Conservation (phyloP, 1,140 invertebrate genomes). For the Triops cancriformis region DNA sequence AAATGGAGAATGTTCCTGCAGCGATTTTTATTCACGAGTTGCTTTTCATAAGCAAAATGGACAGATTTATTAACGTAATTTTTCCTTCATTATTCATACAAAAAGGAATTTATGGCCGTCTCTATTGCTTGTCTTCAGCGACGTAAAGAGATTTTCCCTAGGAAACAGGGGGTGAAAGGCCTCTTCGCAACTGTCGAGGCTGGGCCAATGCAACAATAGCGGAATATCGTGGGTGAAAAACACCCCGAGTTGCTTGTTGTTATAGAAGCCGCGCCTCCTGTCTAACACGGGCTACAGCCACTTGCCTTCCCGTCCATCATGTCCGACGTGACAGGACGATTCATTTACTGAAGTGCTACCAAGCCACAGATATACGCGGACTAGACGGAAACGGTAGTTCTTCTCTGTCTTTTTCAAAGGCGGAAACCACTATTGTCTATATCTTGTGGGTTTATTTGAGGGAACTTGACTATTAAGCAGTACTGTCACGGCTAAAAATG, state of each 20-base stretch:
- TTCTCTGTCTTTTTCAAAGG: neutral
- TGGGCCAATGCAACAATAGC: neutral
- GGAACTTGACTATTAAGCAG: no score
- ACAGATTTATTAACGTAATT: constrained; percentile 3
- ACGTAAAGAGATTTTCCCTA: neutral
- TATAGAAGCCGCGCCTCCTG: neutral
- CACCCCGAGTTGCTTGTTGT: neutral
- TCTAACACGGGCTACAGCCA: neutral
- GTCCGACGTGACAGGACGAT: neutral
- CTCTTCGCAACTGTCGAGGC: neutral
- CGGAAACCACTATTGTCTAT: no score
- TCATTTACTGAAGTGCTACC: neutral
- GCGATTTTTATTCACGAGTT: neutral
- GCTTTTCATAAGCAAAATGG: neutral
- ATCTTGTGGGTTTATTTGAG: no score
- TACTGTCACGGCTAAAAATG: no score
- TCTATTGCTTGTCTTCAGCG: constrained; percentile 1
- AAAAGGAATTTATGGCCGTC: neutral
- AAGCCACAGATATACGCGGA: neutral
- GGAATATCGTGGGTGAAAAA: neutral
- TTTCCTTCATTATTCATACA: constrained; percentile 6
- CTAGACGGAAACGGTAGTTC: neutral
- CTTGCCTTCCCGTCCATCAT: neutral
- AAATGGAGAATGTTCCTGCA: no score
- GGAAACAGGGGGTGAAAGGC: neutral